Conservation (phyloP, 2,113 vertebrate genomes). For the Columba janthina region DNA sequence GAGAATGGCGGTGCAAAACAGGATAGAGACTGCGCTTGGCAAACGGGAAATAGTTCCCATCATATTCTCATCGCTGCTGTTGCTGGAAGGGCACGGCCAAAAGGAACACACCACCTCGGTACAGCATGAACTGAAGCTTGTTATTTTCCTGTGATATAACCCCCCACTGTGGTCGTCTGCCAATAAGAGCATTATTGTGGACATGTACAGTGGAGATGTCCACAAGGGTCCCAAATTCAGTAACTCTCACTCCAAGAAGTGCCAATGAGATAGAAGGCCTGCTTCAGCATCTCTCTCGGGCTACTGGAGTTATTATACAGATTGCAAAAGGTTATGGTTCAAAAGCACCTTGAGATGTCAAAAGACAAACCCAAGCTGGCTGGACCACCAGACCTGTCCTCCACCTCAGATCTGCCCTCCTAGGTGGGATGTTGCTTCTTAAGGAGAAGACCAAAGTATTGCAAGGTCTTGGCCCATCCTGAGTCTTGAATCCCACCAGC, state of each 20-base stretch:
- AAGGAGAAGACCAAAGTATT: background rate
- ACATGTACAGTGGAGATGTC: background rate
- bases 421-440: background rate
- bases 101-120: background rate
- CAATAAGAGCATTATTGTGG: background rate
- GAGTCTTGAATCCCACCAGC: background rate
- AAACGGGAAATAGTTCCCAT: background rate
- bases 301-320: background rate
- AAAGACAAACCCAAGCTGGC: background rate
- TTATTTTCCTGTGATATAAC: background rate
- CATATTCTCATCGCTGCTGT: accelerated
- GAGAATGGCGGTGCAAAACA: background rate
- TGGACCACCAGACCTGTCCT: background rate
- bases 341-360: background rate
- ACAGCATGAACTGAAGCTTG: background rate
- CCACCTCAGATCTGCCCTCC: background rate
- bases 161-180: background rate
- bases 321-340: background rate
- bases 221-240: background rate
- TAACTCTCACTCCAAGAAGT: background rate
- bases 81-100: background rate
- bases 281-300: background rate
- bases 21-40: background rate
- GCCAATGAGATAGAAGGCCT: background rate
- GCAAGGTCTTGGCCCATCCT: background rate